Conservation (phyloP, 2,113 vertebrate species). For the Heptranchias perlo region DNA sequence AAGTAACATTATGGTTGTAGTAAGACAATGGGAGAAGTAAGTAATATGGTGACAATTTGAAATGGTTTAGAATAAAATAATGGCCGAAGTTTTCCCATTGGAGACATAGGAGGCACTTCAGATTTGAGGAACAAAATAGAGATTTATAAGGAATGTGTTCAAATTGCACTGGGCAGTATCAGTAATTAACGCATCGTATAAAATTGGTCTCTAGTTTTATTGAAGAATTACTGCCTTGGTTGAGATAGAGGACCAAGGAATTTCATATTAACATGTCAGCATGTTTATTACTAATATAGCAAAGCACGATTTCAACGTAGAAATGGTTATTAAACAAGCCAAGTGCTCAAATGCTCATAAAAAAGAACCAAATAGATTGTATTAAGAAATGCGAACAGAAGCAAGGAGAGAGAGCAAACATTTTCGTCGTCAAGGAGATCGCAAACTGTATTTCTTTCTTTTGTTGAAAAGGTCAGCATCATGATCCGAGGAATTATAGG, state of each 20-base stretch:
- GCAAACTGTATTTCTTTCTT: not conserved
- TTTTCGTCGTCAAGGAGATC: not conserved
- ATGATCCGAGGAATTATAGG: slow-evolving; percentile 17
- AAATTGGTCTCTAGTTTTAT: not conserved
- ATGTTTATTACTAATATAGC: not conserved
- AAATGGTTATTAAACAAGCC: not conserved
- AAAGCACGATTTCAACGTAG: not conserved
- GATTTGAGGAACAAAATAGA: not conserved
- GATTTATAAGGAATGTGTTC: not conserved
- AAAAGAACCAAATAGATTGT: not conserved
- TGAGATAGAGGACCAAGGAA: not conserved
- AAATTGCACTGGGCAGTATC: not conserved
- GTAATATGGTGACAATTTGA: not conserved
- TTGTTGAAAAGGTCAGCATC: not conserved
- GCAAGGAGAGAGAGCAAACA: not conserved
- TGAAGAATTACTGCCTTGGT: not conserved
- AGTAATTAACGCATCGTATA: not conserved
- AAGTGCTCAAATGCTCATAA: not conserved
- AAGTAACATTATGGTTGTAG: not conserved
- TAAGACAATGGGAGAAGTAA: not conserved
- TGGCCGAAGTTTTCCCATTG: not conserved
- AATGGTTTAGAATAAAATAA: not conserved
- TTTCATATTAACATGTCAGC: not conserved
- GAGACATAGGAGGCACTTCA: not conserved
- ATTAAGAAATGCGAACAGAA: slow-evolving; percentile 1